phyloP scores from a whole-genome alignment of 2,797 vertebrate genomes.

The Acestrorhynchus altus region DNA sequence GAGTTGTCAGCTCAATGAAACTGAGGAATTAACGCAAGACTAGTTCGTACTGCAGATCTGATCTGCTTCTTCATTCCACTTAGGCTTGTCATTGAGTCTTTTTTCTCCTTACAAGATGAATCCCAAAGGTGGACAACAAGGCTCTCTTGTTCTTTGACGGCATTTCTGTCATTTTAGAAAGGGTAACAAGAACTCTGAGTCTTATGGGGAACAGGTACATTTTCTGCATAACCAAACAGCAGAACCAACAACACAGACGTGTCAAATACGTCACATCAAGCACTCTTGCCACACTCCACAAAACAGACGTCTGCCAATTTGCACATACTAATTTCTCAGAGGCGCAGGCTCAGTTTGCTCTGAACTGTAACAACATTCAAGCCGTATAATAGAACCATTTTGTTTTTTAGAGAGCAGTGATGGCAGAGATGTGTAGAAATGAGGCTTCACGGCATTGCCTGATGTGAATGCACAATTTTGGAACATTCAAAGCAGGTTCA shows the following conservation, averaged over 20 bases:
- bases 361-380: not conserved
- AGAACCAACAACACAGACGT: slow-evolving; percentile 20
- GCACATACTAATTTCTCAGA: slow-evolving; percentile 3
- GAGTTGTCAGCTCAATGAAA: not conserved
- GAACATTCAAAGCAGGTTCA: not conserved
- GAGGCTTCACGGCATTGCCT: not conserved
- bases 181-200: slow-evolving; percentile 38
- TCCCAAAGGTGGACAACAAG: slow-evolving; percentile 47
- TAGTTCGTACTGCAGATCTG: slow-evolving; percentile 11
- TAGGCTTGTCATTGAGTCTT: slow-evolving; percentile 33
- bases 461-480: slow-evolving; percentile 13
- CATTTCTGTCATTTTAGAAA: slow-evolving; percentile 49
- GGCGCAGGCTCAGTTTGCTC: not conserved
- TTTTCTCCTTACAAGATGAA: slow-evolving; percentile 8
- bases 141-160: slow-evolving; percentile 48
- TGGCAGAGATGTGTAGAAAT: not conserved
- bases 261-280: slow-evolving; percentile 29
- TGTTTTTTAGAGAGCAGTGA: not conserved
- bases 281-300: slow-evolving; percentile 9
- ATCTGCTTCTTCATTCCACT: slow-evolving; percentile 20
- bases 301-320: slow-evolving; percentile 9
- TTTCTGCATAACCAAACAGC: slow-evolving; percentile 47
- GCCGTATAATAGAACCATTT: not conserved
- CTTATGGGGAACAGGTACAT: slow-evolving; percentile 23
- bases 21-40: not conserved